Evolutionary conservation across 2,797 vertebrate genomes (phyloP).

Genomic region (Moxostoma hubbsi): DNA sequence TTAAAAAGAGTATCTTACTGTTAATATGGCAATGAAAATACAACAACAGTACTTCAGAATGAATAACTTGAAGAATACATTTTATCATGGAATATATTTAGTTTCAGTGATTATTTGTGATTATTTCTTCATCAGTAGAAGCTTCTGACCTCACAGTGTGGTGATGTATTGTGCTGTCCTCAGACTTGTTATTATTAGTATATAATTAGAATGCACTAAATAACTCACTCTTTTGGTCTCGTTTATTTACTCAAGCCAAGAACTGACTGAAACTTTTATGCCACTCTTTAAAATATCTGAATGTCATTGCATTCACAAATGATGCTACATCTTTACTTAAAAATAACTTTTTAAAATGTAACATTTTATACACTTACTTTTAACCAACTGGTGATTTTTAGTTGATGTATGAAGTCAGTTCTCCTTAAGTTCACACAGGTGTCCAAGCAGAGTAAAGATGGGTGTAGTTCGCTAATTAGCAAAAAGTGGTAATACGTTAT

Average conservation of each 20-base stretch:
- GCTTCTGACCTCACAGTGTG: slow-evolving; percentile 41
- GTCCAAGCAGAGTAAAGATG: not conserved
- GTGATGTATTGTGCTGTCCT: not conserved
- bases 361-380: not conserved
- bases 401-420: too few species aligned
- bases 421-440: not conserved
- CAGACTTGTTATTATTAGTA: not conserved
- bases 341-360: not conserved
- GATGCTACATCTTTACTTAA: not conserved
- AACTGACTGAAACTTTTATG: slow-evolving; percentile 7
- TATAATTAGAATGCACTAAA: slow-evolving; percentile 53
- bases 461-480: not conserved
- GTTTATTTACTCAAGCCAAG: not conserved
- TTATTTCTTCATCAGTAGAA: not conserved
- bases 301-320: not conserved
- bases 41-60: not conserved
- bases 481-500: too few species aligned
- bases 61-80: not conserved
- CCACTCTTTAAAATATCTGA: not conserved
- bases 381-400: not conserved
- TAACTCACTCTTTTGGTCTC: not conserved
- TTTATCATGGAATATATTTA: not conserved
- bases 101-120: not conserved
- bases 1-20: too few species aligned
- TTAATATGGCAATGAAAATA: not conserved